phyloP scores from a whole-genome alignment of 2,797 vertebrate genomes.

The Aplochiton taeniatus region DNA sequence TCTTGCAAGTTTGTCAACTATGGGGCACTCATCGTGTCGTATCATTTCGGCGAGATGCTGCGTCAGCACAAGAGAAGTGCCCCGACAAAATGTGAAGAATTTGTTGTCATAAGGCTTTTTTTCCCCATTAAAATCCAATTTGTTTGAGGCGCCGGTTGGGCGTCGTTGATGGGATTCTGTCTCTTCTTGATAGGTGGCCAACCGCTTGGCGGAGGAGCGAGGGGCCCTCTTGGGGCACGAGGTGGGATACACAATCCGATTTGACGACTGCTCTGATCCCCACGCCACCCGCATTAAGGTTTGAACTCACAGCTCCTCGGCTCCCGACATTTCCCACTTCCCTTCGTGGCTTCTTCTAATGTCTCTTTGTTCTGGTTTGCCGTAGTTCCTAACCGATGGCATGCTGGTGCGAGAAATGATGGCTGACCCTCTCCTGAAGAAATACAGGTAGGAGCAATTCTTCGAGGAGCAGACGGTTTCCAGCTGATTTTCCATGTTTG shows the following conservation, averaged over 20 bases:
- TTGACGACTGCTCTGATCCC: conserved; percentile 93
- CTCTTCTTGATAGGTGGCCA: conserved; percentile 81
- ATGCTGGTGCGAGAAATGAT: conserved; percentile 99
- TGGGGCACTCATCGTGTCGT: neutral
- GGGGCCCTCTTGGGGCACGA: conserved; percentile 93
- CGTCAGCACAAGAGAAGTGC: too few species aligned
- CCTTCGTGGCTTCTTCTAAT: neutral
- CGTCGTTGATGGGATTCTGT: neutral
- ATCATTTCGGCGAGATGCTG: neutral
- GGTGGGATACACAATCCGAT: conserved; percentile 96
- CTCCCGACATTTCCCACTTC: neutral
- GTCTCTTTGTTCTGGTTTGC: conserved; percentile 8
- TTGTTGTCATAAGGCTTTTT: too few species aligned
- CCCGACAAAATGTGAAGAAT: too few species aligned
- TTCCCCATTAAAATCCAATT: too few species aligned
- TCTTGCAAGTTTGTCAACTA: neutral
- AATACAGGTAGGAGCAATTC: conserved; percentile 84
- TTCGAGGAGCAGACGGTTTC: neutral
- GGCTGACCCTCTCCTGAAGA: conserved; percentile 94
- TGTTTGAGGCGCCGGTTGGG: too few species aligned
- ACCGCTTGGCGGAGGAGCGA: conserved; percentile 92
- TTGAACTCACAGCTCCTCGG: neutral
- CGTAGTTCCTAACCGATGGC: conserved; percentile 95
- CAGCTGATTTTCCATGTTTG: neutral
- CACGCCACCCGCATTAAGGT: conserved; percentile 96